phyloP scores from a whole-genome alignment of 2,113 vertebrate species.

The Leptosomus discolor region DNA sequence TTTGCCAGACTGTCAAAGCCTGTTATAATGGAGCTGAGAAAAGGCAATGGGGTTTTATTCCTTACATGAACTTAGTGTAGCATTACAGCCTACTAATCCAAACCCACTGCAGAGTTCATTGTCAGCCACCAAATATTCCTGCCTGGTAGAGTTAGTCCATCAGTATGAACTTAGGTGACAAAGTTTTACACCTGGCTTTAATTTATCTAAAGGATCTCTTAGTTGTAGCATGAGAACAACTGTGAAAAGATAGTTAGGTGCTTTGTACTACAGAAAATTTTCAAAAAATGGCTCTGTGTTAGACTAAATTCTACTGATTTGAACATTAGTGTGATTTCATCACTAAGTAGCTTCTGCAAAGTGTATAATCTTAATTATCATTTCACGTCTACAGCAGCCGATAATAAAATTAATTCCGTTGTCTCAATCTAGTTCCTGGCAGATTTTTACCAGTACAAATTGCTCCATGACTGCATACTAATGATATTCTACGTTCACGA shows the following conservation, averaged over 20 bases:
- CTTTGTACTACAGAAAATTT: neutral
- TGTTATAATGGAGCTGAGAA: neutral
- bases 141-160: neutral
- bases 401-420: neutral
- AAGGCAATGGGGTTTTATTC: neutral
- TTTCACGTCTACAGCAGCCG: neutral
- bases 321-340: neutral
- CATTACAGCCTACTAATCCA: neutral
- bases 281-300: neutral
- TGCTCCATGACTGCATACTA: neutral
- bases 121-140: neutral
- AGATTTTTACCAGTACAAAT: neutral
- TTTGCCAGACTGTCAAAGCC: neutral
- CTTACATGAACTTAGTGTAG: neutral
- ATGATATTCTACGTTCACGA: rapidly evolving
- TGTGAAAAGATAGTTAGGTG: neutral
- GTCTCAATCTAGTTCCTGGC: neutral
- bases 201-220: neutral
- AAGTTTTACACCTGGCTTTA: neutral
- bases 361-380: neutral
- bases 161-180: neutral
- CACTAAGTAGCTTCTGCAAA: neutral
- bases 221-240: neutral
- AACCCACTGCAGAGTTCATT: neutral
- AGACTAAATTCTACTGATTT: neutral